phyloP scores from a whole-genome alignment of 2,797 vertebrate genomes.

The Aldrovandia affinis region DNA sequence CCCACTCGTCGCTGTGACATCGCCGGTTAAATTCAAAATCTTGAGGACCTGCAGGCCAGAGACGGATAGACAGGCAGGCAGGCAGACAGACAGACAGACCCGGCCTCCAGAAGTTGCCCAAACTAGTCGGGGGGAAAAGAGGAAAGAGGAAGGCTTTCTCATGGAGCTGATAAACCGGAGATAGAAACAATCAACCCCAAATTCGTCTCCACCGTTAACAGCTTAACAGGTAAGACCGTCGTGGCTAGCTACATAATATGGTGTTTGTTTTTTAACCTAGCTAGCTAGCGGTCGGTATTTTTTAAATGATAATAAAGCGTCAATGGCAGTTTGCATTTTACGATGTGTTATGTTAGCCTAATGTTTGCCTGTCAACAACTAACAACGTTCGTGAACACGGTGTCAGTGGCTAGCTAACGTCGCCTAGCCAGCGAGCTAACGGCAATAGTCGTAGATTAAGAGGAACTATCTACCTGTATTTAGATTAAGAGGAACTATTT shows the following conservation, averaged over 20 bases:
- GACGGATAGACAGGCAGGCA: conserved; percentile 20
- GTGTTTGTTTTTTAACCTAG: not conserved
- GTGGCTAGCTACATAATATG: not conserved
- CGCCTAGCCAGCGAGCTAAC: no score
- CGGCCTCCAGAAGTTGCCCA: conserved; percentile 16
- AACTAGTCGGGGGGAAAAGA: conserved; percentile 15
- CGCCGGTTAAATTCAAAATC: conserved; percentile 38
- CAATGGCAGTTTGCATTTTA: no score
- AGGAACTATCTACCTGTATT: no score
- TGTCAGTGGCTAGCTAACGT: no score
- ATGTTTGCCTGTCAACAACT: not conserved
- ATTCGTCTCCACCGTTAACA: conserved; percentile 12
- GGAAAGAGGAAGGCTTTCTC: not conserved
- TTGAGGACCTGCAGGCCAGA: conserved; percentile 30
- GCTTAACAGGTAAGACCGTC: conserved; percentile 13
- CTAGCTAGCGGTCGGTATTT: not conserved
- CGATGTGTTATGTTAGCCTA: conserved; percentile 8
- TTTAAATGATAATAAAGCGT: not conserved
- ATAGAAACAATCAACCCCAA: not conserved
- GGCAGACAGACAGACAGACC: no score
- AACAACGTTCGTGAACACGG: not conserved
- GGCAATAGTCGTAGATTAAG: no score
- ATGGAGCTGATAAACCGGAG: conserved; percentile 28
- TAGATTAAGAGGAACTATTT: no score
- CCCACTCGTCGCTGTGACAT: conserved; percentile 24